Evolutionary conservation across 1,140 invertebrate genomes (phyloP).

Genomic region (Drosophila leontia): DNA sequence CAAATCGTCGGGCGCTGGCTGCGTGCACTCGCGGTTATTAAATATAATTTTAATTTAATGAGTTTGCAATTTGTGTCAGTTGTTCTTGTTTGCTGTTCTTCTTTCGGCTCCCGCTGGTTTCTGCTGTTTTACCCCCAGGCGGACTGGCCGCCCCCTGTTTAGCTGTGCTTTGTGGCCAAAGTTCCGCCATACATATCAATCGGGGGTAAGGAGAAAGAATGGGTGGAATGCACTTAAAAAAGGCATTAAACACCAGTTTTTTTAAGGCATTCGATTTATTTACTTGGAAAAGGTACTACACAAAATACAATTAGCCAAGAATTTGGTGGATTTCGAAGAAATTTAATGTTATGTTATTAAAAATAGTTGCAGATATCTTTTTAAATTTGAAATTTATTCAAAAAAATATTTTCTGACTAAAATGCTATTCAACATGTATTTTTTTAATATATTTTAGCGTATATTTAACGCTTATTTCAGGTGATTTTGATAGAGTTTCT

Average conservation of each 20-base stretch:
- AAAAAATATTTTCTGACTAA: no score
- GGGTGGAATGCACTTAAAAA: slow-evolving; percentile 12
- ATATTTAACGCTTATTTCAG: not conserved
- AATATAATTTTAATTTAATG: slow-evolving; percentile 84
- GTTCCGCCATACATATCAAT: slow-evolving; percentile 78
- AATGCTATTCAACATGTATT: no score
- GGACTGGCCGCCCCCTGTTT: not conserved
- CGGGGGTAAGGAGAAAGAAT: slow-evolving; percentile 28
- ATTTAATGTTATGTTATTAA: no score
- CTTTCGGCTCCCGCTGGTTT: slow-evolving; percentile 22
- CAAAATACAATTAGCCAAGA: not conserved
- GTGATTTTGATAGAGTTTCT: no score
- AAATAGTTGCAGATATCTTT: no score
- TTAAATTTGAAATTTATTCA: no score
- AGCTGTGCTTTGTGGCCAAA: slow-evolving; percentile 45
- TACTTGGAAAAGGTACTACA: no score
- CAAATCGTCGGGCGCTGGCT: slow-evolving; percentile 76
- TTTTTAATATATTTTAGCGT: no score
- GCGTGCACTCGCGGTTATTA: slow-evolving; percentile 78
- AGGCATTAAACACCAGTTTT: not conserved
- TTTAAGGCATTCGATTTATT: not conserved
- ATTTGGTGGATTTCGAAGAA: not conserved
- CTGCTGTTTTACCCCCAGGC: not conserved
- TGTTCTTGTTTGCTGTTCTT: slow-evolving; percentile 63
- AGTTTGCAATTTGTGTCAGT: slow-evolving; percentile 83